Base-by-base conservation (phyloP, 2,797 vertebrate genomes). In the Premnoplex brunnescens region DNA sequence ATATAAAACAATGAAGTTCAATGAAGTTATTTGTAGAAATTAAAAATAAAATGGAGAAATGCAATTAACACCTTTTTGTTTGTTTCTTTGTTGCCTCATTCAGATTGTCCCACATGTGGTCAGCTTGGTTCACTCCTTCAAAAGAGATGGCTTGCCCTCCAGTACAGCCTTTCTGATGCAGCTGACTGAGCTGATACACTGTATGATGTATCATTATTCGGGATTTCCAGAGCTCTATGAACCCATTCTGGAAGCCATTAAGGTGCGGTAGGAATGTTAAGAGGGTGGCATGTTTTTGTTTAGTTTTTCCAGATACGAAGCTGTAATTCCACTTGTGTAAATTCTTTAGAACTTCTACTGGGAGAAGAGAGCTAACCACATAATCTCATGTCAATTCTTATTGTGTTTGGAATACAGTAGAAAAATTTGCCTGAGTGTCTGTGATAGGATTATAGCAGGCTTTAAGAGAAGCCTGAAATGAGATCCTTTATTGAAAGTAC, bases 191-290 rank as follows among this genome's bases (percentile, higher is more conserved):
- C 92, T 99, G 89, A 97, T 99, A 85, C 99, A 99, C 96, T 99
- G 99, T 97, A 99, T 99, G 99, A 99, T 99, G 98, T 99, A 99
- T 97, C 99, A 99, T 97, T 99, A 99, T 95, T 99, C 99, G 51
- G 99, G 99, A 91, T 99, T 99, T 97, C 99, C 99, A 78, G 99
- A 99, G 96, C 99, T 99, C 92, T 99, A 99, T 37, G 99, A 99
- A 92, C 98, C 98, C 96, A 99, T 99, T 97, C 93, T 99, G 75
- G 99, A 99, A 94, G 98, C 98, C 93, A 96, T 99, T 95, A 99
- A 99, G 98, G 99, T 99, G 98, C 44, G 14, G 73, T 46, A 46
- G n/a, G 30, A 87, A 55, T 69, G 22, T 24, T 58, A 59, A 89
- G 36, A 44, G 19, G 6, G 5, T 59, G 22, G 22, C 34, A 28